These are phyloP conservation scores for Agrochola lota DNA, from an alignment of 2,888 invertebrate species.

Conservation along the genomic window DNA sequence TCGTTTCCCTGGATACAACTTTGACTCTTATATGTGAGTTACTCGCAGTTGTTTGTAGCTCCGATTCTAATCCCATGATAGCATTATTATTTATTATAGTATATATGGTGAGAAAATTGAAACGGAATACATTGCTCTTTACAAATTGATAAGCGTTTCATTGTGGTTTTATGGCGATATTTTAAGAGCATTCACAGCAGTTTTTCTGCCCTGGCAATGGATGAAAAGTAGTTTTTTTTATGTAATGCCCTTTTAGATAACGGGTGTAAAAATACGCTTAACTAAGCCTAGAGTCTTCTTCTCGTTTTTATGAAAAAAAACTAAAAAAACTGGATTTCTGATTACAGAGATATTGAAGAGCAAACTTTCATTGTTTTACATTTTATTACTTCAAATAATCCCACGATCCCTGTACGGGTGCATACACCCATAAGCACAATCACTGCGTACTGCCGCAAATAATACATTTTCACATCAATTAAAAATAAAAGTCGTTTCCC, in stretches of 20 bases:
- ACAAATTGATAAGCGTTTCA: slow-evolving; percentile 2
- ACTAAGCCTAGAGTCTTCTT: no score
- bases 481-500: background rate
- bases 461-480: background rate
- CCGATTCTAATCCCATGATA: slow-evolving; percentile 10
- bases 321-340: no score
- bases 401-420: background rate
- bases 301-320: no score
- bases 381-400: background rate
- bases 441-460: background rate
- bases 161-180: background rate
- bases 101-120: background rate
- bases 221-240: background rate
- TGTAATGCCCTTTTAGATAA: background rate
- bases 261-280: background rate
- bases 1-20: slow-evolving; percentile 77
- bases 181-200: background rate
- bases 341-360: background rate
- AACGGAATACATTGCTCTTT: background rate
- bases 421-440: background rate
- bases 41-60: slow-evolving; percentile 15
- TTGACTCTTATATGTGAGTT: slow-evolving; percentile 30
- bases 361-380: background rate
- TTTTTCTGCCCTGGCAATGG: background rate
- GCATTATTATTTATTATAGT: background rate